Evolutionary conservation across 2,113 vertebrate species (phyloP).

Genomic region (Caranx melampygus): DNA sequence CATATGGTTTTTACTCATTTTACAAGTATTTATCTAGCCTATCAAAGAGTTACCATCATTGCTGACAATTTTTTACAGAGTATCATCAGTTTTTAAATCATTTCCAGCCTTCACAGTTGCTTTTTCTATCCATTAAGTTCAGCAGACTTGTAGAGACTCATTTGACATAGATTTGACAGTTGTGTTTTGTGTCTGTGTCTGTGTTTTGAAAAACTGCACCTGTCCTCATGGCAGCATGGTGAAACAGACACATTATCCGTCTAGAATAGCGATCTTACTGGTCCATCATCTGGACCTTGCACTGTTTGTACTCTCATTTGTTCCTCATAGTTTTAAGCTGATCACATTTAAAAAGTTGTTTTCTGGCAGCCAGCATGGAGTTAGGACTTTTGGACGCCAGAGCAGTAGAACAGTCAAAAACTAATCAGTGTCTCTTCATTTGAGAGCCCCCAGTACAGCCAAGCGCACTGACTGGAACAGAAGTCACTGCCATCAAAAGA

Average conservation of each 20-base stretch:
- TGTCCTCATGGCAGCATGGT: neutral
- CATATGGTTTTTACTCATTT: neutral
- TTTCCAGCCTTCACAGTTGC: neutral
- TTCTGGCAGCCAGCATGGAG: neutral
- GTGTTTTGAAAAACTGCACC: slow-evolving; percentile 3
- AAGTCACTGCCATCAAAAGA: neutral
- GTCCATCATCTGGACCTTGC: neutral
- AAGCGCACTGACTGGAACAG: neutral
- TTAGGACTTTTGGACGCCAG: neutral
- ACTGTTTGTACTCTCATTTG: neutral
- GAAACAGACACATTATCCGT: neutral
- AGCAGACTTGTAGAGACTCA: neutral
- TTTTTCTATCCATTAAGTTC: neutral
- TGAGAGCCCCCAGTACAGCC: too few species aligned
- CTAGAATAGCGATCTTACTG: neutral
- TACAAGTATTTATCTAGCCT: neutral
- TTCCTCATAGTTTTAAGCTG: neutral
- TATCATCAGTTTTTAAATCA: neutral
- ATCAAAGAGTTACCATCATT: neutral
- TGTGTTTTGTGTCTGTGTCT: too few species aligned
- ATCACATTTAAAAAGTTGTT: neutral
- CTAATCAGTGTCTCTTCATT: neutral
- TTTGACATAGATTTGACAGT: neutral
- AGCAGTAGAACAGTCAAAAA: neutral
- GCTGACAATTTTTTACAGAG: neutral